Percentiles rank a stretch among this genome's conserved stretches.
Evolutionary conservation across 92 coral and sea anemone genomes (phyloP).

Genomic region (Nematostella vectensis): DNA sequence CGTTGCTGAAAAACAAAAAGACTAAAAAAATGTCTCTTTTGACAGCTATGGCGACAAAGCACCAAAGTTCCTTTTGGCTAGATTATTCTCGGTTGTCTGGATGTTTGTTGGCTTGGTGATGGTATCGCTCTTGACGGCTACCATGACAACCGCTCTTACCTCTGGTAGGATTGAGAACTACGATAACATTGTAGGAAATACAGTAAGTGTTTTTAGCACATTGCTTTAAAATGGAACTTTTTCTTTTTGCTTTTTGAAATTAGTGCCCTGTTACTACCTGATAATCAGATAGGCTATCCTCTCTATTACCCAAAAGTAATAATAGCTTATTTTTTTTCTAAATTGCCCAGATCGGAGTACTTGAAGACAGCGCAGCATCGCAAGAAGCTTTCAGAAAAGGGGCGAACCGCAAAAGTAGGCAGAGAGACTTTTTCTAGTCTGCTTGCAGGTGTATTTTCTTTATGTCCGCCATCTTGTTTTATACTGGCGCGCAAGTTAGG

Average conservation of each 20-base stretch:
- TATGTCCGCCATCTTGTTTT: too few species aligned
- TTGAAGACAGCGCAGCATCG: slow-evolving; percentile 9
- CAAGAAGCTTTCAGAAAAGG: slow-evolving; percentile 28
- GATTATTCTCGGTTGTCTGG: slow-evolving; percentile 38
- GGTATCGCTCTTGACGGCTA: slow-evolving; percentile 39
- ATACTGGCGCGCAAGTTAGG: too few species aligned
- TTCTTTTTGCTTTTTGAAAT: not conserved
- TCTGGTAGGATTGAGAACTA: slow-evolving; percentile 20
- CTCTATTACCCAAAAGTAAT: too few species aligned
- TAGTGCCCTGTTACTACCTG: too few species aligned
- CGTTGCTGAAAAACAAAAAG: too few species aligned
- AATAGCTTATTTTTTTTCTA: too few species aligned
- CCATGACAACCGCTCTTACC: slow-evolving; percentile 40
- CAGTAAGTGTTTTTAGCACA: slow-evolving; percentile 3
- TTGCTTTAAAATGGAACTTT: not conserved
- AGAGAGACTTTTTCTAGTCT: too few species aligned
- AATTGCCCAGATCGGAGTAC: slow-evolving; percentile 23
- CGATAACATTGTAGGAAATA: slow-evolving; percentile 6
- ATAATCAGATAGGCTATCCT: too few species aligned
- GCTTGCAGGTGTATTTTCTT: too few species aligned
- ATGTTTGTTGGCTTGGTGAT: slow-evolving; percentile 40
- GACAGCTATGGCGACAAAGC: slow-evolving; percentile 51
- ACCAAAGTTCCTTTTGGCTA: slow-evolving; percentile 37
- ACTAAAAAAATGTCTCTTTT: too few species aligned
- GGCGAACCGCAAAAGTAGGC: slow-evolving; percentile 1